Percentiles rank a stretch among this genome's conserved stretches.
These are phyloP conservation scores for Polydrusus cervinus DNA, from an alignment of 2,888 invertebrate genomes.

Conservation along the genomic window DNA sequence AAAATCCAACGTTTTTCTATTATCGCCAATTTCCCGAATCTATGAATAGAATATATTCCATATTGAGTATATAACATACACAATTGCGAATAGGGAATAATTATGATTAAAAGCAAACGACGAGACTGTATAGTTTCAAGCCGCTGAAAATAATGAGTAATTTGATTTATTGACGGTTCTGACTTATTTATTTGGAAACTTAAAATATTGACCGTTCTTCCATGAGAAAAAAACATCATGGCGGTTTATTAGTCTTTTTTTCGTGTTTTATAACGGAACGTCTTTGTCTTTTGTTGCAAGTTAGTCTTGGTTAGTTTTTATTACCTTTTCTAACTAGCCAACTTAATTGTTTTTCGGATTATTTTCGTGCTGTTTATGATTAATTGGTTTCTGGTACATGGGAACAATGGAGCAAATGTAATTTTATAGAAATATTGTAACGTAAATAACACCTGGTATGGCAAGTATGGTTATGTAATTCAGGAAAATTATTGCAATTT, in stretches of 20 bases:
- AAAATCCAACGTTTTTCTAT: too few species aligned
- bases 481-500: too few species aligned
- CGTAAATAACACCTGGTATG: not conserved
- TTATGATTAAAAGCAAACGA: not conserved
- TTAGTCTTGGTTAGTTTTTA: conserved; percentile 9
- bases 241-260: conserved; percentile 1
- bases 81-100: too few species aligned
- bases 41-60: too few species aligned
- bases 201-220: conserved; percentile 15
- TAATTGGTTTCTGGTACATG: not conserved
- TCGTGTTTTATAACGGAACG: not conserved
- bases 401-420: not conserved
- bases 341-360: not conserved
- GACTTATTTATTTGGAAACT: not conserved
- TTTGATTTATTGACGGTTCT: conserved; percentile 5
- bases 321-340: not conserved
- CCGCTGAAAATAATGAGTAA: conserved; percentile 3
- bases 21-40: too few species aligned
- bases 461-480: too few species aligned
- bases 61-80: too few species aligned
- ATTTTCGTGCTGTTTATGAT: not conserved
- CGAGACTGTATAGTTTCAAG: not conserved
- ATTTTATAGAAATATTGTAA: not conserved
- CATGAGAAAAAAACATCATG: conserved; percentile 2
- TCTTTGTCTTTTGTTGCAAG: conserved; percentile 11